Evolutionary conservation across 2,797 vertebrate species (phyloP), one percentile per base, ranked within the genome.

Genomic region (Sparus aurata): DNA sequence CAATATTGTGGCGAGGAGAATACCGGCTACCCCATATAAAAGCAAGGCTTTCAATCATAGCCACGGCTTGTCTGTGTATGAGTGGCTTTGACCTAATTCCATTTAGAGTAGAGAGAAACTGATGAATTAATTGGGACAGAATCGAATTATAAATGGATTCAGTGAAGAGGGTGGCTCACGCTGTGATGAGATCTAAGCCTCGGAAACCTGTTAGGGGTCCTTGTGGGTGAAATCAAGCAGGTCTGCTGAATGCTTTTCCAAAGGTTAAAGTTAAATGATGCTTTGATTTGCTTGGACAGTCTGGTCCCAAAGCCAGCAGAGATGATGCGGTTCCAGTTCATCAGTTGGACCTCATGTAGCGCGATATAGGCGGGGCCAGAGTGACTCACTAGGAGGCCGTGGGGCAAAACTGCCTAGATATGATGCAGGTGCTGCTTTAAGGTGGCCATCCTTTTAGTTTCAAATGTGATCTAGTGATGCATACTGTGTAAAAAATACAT

Each of bases 61-160:
- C 9, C 7, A 65, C 71, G 81, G 72, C 73, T 68, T 18, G 83
- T 73, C 68, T 64, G 60, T 57, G 77, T 84, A 47, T 41, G 84
- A 84, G 87, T 85, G 85, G 73, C 79, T 92, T 84, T 93, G 92
- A 94, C 93, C 93, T 88, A 85, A 90, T 90, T 94, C 89, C 86
- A 89, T 88, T 88, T 82, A 62, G 81, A 94, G 87, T 86, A 76
- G 69, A 79, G 79, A 90, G 85, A 82, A 88, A 86, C 79, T 84
- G 80, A 90, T 88, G 80, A 92, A 91, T 90, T 92, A 92, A 93
- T 92, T 91, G 91, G 90, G 87, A 90, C 89, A 85, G 85, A 89
- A 92, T 91, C 34, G 60, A 92, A 91, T 91, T 91, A 91, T 83
- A 79, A 86, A 87, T 78, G 80, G 75, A 84, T 92, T 87, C 73